phyloP scores from a whole-genome alignment of 2,888 invertebrate genomes.

The Heteropelma amictum region DNA sequence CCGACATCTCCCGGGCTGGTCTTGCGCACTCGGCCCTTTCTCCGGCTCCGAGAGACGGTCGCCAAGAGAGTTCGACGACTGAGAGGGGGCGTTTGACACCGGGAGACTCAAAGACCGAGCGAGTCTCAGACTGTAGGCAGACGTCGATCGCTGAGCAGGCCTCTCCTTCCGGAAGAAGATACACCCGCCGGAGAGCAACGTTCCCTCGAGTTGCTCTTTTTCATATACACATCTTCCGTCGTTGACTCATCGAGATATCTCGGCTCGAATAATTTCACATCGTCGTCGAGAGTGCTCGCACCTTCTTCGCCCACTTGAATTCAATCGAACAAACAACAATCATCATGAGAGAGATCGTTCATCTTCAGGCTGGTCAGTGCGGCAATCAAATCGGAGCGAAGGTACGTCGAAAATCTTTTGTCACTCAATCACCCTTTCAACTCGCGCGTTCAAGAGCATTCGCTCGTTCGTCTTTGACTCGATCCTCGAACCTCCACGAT shows the following conservation, averaged over 20 bases:
- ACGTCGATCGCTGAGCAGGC: constrained; percentile 29
- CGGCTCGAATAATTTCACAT: background rate
- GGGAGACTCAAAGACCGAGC: constrained; percentile 35
- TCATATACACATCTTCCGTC: background rate
- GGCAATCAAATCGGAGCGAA: constrained; percentile 97
- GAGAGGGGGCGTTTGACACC: constrained; percentile 4
- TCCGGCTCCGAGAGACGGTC: constrained; percentile 29
- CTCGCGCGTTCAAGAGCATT: too few species aligned
- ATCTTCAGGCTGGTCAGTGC: constrained; percentile 95
- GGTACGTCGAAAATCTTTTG: constrained; percentile 78
- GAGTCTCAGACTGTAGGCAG: constrained; percentile 30
- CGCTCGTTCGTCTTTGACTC: background rate
- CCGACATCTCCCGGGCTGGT: constrained; percentile 22
- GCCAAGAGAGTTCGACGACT: constrained; percentile 50
- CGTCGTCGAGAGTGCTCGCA: background rate
- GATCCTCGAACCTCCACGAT: background rate
- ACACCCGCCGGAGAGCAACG: background rate
- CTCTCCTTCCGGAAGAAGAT: background rate
- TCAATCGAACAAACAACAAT: background rate
- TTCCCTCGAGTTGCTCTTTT: background rate
- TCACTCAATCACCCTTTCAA: background rate
- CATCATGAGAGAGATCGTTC: constrained; percentile 96
- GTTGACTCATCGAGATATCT: background rate
- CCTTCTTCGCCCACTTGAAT: background rate
- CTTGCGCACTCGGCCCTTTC: constrained; percentile 44